These are phyloP conservation scores for Sacculina carcini DNA, from an alignment of 2,888 invertebrate genomes.

Conservation along the genomic window DNA sequence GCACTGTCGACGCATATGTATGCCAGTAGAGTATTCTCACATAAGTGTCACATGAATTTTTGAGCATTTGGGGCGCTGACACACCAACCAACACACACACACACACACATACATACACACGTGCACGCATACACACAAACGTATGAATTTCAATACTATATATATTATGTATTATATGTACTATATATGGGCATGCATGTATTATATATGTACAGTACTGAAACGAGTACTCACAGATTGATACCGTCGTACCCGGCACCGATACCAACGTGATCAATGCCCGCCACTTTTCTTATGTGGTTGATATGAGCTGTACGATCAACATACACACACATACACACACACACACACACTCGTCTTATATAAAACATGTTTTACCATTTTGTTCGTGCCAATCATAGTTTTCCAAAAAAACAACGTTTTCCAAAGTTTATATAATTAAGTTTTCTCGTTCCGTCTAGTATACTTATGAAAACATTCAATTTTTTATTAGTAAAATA, in stretches of 20 bases:
- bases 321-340: too few relatives aligned
- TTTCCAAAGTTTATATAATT: too few relatives aligned
- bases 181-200: neutral
- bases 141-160: neutral
- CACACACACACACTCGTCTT: too few relatives aligned
- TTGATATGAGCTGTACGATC: constrained; percentile 73
- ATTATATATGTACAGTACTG: neutral
- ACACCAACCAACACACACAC: too few relatives aligned
- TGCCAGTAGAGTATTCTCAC: neutral
- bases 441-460: too few relatives aligned
- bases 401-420: too few relatives aligned
- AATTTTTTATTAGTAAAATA: too few relatives aligned
- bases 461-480: too few relatives aligned
- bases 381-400: too few relatives aligned
- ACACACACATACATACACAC: neutral
- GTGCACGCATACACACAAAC: neutral
- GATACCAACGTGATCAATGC: constrained; percentile 61
- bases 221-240: constrained; percentile 12
- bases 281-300: constrained; percentile 57
- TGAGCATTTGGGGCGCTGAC: neutral
- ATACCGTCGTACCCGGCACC: constrained; percentile 62
- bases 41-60: neutral
- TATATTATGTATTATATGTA: too few relatives aligned
- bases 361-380: too few relatives aligned
- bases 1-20: too few relatives aligned